These are phyloP conservation scores for Nyctereutes procyonoides DNA, from an alignment of 2,113 vertebrate species.

Conservation along the genomic window DNA sequence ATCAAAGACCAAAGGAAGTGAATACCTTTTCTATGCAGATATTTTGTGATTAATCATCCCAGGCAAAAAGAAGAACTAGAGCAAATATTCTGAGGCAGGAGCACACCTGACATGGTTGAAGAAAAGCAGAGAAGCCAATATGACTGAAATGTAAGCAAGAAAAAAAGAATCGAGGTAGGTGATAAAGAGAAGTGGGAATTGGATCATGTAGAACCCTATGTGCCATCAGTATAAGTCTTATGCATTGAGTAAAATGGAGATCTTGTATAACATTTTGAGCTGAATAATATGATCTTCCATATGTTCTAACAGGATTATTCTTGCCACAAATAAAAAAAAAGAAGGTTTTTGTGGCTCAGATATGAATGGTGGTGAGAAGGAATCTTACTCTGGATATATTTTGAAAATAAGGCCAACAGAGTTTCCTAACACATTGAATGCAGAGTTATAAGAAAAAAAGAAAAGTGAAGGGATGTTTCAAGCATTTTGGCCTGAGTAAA, in stretches of 20 bases:
- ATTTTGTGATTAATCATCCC: background rate
- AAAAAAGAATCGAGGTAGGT: background rate
- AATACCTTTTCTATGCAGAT: background rate
- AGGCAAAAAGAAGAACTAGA: background rate
- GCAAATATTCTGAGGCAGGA: background rate
- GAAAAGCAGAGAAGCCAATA: background rate
- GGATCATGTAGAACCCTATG: background rate
- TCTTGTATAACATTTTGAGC: background rate
- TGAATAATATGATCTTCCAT: background rate
- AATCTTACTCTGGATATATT: background rate
- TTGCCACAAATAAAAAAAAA: background rate
- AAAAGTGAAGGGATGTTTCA: background rate
- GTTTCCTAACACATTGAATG: background rate
- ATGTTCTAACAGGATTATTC: background rate
- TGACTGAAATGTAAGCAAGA: background rate
- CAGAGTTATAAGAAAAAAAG: background rate
- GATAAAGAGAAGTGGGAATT: background rate
- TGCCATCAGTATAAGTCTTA: background rate
- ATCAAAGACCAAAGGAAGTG: background rate
- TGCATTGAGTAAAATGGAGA: background rate
- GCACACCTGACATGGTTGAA: accelerated
- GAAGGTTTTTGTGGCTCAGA: background rate
- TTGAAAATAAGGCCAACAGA: background rate
- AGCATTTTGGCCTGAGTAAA: background rate
- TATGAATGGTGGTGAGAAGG: background rate